Base-by-base conservation (phyloP, 1,140 invertebrate species). In the Phthorimaea operculella region DNA sequence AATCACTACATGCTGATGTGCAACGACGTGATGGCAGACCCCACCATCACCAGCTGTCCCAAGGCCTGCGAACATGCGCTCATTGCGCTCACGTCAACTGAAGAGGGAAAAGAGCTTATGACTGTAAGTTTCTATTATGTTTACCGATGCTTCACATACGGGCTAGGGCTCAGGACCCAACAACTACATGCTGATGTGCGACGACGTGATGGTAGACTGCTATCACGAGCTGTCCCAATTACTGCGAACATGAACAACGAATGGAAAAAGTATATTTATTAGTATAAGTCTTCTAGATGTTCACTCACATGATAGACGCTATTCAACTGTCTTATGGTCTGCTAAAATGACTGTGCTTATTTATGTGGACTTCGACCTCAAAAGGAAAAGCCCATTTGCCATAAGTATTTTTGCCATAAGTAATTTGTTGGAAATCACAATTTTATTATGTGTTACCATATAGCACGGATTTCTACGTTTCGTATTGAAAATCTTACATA, bases 51-150 rank as follows among this genome's bases (percentile, higher is more conserved):
- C 14, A 63, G 80, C n/a, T 94, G 93, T 72, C 90, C 92, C 0
- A 89, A 91, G 64, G 79, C 87, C 15, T 94, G 93, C 73, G 88
- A 90, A 58, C 88, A 92, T 71, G 91, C 93, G 0, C 87, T 94
- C 8, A 92, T 94, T 45, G 92, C 92, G 0, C 86, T 94, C 15
- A 92, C 90, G 0, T 93, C 91, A 33, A 93, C 93, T 0, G 90
- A 92, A 36, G 91, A 93, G 76, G 93, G 93, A 14, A 90, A 92
- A 64, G 87, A 89, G 52, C 86, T 95, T 12, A 92, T 83, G 75
- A 81, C 76, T 64, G 77, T 83, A 55, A 78, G 78, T 70, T 14
- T 42, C 17, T 42, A 28, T 28, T 28, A 28, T 28, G 21, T 28
- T 6, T 4, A 28, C 21, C 21, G 21, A 28, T 76, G 90, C 90